Evolutionary conservation across 2,888 invertebrate species (phyloP).

Genomic region (Lordiphosa fenestrarum): DNA sequence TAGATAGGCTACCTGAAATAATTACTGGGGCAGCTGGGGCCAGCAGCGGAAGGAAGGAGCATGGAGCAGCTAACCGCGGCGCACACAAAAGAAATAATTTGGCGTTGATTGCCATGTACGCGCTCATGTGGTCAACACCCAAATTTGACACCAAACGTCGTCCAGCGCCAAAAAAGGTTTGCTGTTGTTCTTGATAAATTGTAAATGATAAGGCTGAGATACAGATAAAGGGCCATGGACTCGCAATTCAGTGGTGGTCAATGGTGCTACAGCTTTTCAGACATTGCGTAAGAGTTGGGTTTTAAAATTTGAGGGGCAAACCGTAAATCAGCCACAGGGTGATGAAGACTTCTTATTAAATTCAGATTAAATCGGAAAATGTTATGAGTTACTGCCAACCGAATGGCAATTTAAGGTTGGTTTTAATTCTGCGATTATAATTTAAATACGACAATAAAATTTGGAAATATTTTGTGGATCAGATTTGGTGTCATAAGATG

Average conservation of each 20-base stretch:
- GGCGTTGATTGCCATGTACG: slow-evolving; percentile 76
- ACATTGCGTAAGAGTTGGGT: slow-evolving; percentile 8
- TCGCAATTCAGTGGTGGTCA: slow-evolving; percentile 44
- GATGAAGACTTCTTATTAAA: slow-evolving; percentile 38
- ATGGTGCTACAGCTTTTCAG: slow-evolving; percentile 20
- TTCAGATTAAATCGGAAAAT: slow-evolving; percentile 23
- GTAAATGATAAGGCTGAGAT: slow-evolving; percentile 56
- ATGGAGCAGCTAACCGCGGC: slow-evolving; percentile 18
- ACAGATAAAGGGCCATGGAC: slow-evolving; percentile 24
- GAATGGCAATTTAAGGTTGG: not conserved
- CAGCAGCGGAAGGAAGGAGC: slow-evolving; percentile 21
- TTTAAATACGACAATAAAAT: too few species aligned
- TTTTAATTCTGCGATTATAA: not conserved
- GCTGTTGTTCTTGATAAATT: slow-evolving; percentile 41
- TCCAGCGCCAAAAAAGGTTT: slow-evolving; percentile 16
- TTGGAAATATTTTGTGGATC: too few species aligned
- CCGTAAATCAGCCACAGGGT: slow-evolving; percentile 19
- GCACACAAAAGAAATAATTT: slow-evolving; percentile 56
- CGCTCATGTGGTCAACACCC: slow-evolving; percentile 74
- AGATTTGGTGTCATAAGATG: too few species aligned
- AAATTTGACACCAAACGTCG: slow-evolving; percentile 66
- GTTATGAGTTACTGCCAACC: too few species aligned
- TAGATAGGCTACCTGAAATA: slow-evolving; percentile 73
- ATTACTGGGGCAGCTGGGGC: slow-evolving; percentile 63
- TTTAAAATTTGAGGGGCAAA: slow-evolving; percentile 9